These are phyloP conservation scores for silkworm (Bombyx mori) DNA, from an alignment of 1,140 invertebrate genomes.

Conservation along the genomic window DNA sequence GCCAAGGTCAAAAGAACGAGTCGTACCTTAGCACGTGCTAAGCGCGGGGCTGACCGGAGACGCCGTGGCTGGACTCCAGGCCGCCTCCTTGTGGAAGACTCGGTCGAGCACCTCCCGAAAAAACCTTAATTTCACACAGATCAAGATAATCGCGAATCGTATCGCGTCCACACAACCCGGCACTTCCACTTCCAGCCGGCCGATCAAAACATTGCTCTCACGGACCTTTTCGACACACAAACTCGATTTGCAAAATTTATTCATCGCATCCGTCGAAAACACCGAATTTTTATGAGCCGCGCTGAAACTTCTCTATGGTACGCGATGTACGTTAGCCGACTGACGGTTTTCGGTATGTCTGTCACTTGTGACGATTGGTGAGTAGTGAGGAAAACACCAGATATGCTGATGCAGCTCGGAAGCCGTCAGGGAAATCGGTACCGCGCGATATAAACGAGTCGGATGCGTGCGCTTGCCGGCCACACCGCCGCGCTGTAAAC, in stretches of 20 bases:
- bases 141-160: slow-evolving; percentile 28
- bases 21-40: slow-evolving; percentile 54
- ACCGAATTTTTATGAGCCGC: slow-evolving; percentile 59
- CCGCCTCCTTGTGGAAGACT: slow-evolving; percentile 14
- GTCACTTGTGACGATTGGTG: slow-evolving; percentile 55
- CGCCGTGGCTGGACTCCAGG: slow-evolving; percentile 18
- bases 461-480: slow-evolving; percentile 59
- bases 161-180: slow-evolving; percentile 48
- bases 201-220: slow-evolving; percentile 64
- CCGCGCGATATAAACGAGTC: slow-evolving; percentile 45
- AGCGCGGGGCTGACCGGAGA: slow-evolving; percentile 29
- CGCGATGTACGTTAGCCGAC: slow-evolving; percentile 9
- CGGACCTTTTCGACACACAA: slow-evolving; percentile 63
- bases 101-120: slow-evolving; percentile 22
- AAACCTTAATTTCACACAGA: slow-evolving; percentile 36
- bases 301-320: slow-evolving; percentile 36
- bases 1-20: slow-evolving; percentile 20
- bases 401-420: slow-evolving; percentile 41
- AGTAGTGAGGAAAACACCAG: slow-evolving; percentile 58
- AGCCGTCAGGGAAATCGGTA: slow-evolving; percentile 56
- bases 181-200: slow-evolving; percentile 50
- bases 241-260: slow-evolving; percentile 69
- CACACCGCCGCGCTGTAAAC: slow-evolving; percentile 63
- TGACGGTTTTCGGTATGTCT: slow-evolving; percentile 42
- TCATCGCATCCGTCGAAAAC: slow-evolving; percentile 68